A percentile compares a stretch with the other conserved stretches of the same genome.
Evolutionary conservation across 2,888 invertebrate species (phyloP).

Genomic region (Biston betularia): DNA sequence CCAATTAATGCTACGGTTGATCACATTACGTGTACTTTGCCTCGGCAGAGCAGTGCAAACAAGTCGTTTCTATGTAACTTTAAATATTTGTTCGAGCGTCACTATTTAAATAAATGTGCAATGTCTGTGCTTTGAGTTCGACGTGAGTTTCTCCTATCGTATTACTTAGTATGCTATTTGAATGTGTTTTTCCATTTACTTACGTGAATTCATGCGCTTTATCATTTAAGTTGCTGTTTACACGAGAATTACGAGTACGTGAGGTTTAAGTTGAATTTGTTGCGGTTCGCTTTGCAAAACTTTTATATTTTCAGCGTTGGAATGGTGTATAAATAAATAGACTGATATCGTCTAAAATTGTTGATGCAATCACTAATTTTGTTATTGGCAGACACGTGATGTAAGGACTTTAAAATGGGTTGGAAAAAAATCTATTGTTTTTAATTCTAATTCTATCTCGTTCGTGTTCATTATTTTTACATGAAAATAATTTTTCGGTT

Average conservation of each 20-base stretch:
- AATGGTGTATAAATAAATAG: too few relatives aligned
- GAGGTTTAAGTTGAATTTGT: conserved; percentile 16
- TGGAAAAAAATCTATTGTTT: too few relatives aligned
- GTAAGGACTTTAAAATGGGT: too few relatives aligned
- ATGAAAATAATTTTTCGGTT: too few relatives aligned
- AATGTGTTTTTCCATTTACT: conserved; percentile 51
- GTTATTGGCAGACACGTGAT: too few relatives aligned
- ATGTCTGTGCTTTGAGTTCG: conserved; percentile 62
- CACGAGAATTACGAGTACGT: conserved; percentile 10
- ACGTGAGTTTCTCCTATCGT: conserved; percentile 44
- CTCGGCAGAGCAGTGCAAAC: conserved; percentile 57
- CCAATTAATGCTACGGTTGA: conserved; percentile 53
- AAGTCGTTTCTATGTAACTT: conserved; percentile 68
- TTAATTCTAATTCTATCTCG: too few relatives aligned
- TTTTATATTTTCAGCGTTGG: neutral
- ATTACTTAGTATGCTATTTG: conserved; percentile 57
- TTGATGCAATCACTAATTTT: too few relatives aligned
- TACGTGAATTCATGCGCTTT: conserved; percentile 43
- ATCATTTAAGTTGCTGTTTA: conserved; percentile 47
- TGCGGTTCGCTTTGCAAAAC: neutral
- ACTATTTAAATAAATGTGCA: conserved; percentile 72
- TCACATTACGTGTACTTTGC: conserved; percentile 63
- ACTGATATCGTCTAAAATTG: too few relatives aligned
- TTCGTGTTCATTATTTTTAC: too few relatives aligned
- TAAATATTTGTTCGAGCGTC: conserved; percentile 74